These are phyloP conservation scores for Sarcophaga bullata DNA, from an alignment of 1,140 invertebrate genomes.

Conservation along the genomic window DNA sequence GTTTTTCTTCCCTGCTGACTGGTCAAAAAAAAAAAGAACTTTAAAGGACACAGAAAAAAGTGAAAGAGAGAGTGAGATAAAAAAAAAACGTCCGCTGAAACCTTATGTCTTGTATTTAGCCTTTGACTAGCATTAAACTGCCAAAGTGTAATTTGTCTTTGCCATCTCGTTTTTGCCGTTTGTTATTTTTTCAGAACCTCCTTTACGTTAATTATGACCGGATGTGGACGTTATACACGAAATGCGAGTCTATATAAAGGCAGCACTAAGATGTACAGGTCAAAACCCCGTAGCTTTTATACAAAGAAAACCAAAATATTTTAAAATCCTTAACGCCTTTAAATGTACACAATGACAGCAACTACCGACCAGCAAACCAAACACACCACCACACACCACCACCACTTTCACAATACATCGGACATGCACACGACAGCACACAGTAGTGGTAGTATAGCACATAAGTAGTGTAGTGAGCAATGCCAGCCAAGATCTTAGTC, in stretches of 20 bases:
- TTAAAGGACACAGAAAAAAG: too few relatives aligned
- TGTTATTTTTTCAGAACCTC: constrained; percentile 68
- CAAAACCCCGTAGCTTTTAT: constrained; percentile 65
- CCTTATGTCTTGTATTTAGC: neutral
- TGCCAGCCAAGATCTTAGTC: constrained; percentile 47
- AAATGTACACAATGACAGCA: constrained; percentile 14
- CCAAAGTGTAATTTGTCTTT: neutral
- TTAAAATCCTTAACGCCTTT: constrained; percentile 51
- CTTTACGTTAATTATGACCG: constrained; percentile 74
- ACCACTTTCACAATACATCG: constrained; percentile 31
- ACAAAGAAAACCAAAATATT: constrained; percentile 55
- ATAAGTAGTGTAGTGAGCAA: neutral
- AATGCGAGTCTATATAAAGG: too few relatives aligned
- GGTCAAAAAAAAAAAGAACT: too few relatives aligned
- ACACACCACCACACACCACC: neutral
- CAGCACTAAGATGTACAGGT: constrained; percentile 75
- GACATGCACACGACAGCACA: neutral
- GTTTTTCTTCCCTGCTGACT: neutral
- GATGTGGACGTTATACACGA: constrained; percentile 73
- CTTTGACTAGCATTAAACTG: neutral
- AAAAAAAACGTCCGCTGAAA: neutral
- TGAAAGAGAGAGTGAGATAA: too few relatives aligned
- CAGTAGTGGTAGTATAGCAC: neutral
- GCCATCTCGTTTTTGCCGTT: constrained; percentile 17
- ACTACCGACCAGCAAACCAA: neutral